Evolutionary conservation across 2,888 invertebrate species (phyloP).

Genomic region (Torymus texanus): DNA sequence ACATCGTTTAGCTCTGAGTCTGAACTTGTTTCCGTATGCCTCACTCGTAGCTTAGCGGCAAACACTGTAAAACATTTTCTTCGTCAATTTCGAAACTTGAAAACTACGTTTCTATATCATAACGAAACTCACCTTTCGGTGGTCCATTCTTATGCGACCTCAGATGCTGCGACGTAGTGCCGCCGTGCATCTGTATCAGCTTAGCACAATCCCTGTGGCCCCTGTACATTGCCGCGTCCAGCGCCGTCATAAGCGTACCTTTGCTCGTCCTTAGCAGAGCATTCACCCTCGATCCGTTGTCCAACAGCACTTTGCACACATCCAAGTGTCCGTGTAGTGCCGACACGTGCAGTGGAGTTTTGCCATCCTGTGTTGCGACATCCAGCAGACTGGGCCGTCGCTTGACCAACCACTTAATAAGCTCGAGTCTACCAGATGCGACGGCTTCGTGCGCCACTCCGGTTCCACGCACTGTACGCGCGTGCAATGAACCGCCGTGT

Average conservation of each 20-base stretch:
- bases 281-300: slow-evolving; percentile 90
- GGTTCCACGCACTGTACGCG: slow-evolving; percentile 94
- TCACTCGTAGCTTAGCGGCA: slow-evolving; percentile 70
- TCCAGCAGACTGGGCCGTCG: slow-evolving; percentile 90
- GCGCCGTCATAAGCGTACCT: slow-evolving; percentile 90
- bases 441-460: slow-evolving; percentile 97
- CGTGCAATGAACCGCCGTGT: slow-evolving; percentile 92
- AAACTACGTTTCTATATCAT: neutral
- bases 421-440: slow-evolving; percentile 90
- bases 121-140: slow-evolving; percentile 64
- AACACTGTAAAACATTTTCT: slow-evolving; percentile 61
- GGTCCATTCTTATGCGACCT: slow-evolving; percentile 63
- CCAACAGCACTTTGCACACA: slow-evolving; percentile 90
- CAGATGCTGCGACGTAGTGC: slow-evolving; percentile 81
- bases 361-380: slow-evolving; percentile 93
- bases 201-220: slow-evolving; percentile 94
- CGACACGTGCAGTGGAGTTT: slow-evolving; percentile 94
- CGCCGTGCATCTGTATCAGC: slow-evolving; percentile 92
- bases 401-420: slow-evolving; percentile 91
- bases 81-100: neutral
- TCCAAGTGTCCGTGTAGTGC: slow-evolving; percentile 95
- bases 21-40: slow-evolving; percentile 66
- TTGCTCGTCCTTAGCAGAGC: slow-evolving; percentile 88
- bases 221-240: slow-evolving; percentile 92
- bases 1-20: slow-evolving; percentile 65